Base-by-base conservation (phyloP, 2,888 invertebrate genomes). In the Suillia variegata region DNA sequence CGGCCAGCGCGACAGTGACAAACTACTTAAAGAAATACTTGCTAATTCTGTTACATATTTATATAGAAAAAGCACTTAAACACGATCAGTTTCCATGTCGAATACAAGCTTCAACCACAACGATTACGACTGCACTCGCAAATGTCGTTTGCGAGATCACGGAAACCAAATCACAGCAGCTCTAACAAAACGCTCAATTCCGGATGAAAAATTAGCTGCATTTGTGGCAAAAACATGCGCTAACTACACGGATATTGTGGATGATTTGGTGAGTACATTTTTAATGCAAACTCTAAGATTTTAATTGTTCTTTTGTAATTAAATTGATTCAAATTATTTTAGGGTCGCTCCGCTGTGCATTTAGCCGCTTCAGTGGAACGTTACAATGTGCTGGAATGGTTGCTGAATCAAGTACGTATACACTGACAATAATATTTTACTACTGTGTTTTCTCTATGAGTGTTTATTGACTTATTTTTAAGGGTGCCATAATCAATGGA, bases 271-370 rank as follows among this genome's bases (percentile, higher is more conserved):
- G 77, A 78, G 79, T n/a, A n/a, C n/a, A n/a, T n/a, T n/a, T n/a
- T 63, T 45, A 52, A 33, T 51, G 31, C 26, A 50, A 21, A 6
- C 34, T 47, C 12, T 22, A 62, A 47, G 15, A 26, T 55, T 31
- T 15, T 8, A 33, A 13, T 48, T 17, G 5, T 5, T 10, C 10
- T 26, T 38, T 38, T 38, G 6, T 38, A 12, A 31, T 31, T 52
- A 24, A 34, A 24, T 38, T 54, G 12, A 15, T 10, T 49, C 33
- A 10, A 20, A 49, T 50, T 42, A 13, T 67, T 71, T 17, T 70
- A 87, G 82, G 94, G 94, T 8, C 86, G 92, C n/a, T 89, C 89
- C 21, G 88, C 90, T 0, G 83, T 94, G 13, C 94, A 94, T 76
- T 84, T 92, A 79, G 88, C 93, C 1, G 89, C 92, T 0, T 89